These are phyloP conservation scores for Mus musculus DNA, from an alignment of 2,113 vertebrate genomes.

Conservation along the genomic window DNA sequence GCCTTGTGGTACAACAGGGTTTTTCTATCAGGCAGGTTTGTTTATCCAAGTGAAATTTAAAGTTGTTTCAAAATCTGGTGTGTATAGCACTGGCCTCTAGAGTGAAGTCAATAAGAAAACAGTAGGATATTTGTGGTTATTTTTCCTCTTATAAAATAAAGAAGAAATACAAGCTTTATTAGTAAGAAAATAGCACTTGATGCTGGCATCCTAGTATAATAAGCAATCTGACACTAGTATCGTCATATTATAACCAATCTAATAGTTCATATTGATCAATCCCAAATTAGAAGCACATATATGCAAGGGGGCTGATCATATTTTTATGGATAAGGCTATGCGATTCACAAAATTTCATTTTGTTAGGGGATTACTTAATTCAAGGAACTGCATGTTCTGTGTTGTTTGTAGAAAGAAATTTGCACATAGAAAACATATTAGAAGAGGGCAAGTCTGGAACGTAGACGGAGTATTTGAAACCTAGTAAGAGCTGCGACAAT, in stretches of 20 bases:
- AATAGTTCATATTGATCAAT: background rate
- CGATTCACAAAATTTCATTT: background rate
- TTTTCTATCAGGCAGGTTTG: constrained; percentile 41
- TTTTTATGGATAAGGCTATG: background rate
- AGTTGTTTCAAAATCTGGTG: constrained; percentile 26
- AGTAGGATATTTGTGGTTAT: constrained; percentile 4
- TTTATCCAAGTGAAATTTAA: constrained; percentile 65
- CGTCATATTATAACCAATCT: background rate
- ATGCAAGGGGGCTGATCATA: background rate
- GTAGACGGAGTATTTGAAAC: background rate
- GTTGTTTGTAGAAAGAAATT: background rate
- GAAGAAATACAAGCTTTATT: constrained; percentile 22
- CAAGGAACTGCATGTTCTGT: background rate
- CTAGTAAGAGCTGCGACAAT: background rate
- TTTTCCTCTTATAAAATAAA: constrained; percentile 26
- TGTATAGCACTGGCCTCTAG: background rate
- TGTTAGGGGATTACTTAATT: background rate
- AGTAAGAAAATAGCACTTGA: constrained; percentile 42
- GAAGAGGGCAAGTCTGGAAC: background rate
- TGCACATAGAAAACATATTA: background rate
- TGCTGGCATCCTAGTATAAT: background rate
- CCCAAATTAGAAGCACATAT: background rate
- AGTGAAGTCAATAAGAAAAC: constrained; percentile 23
- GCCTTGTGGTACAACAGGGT: background rate
- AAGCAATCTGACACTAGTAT: background rate